Conservation (phyloP, 2,888 invertebrate genomes). For the Nymphalis polychloros region DNA sequence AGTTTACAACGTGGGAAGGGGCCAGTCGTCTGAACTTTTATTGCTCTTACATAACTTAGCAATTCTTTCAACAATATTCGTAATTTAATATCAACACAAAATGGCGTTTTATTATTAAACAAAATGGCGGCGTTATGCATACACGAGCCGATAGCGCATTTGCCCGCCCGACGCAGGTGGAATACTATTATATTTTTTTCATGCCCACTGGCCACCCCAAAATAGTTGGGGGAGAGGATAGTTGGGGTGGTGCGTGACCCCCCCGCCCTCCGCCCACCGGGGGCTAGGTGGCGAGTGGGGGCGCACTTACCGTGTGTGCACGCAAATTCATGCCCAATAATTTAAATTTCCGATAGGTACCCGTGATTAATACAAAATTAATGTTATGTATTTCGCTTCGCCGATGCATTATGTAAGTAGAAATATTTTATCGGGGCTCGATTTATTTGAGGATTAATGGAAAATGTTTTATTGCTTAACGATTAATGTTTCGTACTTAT, state of each 20-base stretch:
- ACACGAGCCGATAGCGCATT: slow-evolving; percentile 59
- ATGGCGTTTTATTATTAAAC: slow-evolving; percentile 50
- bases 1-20: slow-evolving; percentile 45
- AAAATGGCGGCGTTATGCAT: slow-evolving; percentile 73
- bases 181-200: slow-evolving; percentile 76
- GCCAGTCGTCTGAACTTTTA: slow-evolving; percentile 38
- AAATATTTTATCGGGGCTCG: slow-evolving; percentile 15
- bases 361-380: slow-evolving; percentile 70
- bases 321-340: slow-evolving; percentile 78
- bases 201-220: slow-evolving; percentile 73
- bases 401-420: slow-evolving; percentile 37
- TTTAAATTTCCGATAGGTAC: slow-evolving; percentile 77
- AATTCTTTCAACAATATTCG: slow-evolving; percentile 17
- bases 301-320: slow-evolving; percentile 74
- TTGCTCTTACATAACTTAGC: slow-evolving; percentile 40
- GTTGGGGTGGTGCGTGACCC: slow-evolving; percentile 70
- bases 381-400: slow-evolving; percentile 54
- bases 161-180: slow-evolving; percentile 73
- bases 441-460: slow-evolving; percentile 21
- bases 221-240: slow-evolving; percentile 69
- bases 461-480: slow-evolving; percentile 10
- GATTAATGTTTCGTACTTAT: slow-evolving; percentile 5
- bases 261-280: slow-evolving; percentile 44
- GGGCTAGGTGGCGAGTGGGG: slow-evolving; percentile 42
- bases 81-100: slow-evolving; percentile 22